Percentiles rank a stretch among this genome's conserved stretches.
Evolutionary conservation across 2,888 invertebrate genomes (phyloP).

Genomic region (Melieria omissa): DNA sequence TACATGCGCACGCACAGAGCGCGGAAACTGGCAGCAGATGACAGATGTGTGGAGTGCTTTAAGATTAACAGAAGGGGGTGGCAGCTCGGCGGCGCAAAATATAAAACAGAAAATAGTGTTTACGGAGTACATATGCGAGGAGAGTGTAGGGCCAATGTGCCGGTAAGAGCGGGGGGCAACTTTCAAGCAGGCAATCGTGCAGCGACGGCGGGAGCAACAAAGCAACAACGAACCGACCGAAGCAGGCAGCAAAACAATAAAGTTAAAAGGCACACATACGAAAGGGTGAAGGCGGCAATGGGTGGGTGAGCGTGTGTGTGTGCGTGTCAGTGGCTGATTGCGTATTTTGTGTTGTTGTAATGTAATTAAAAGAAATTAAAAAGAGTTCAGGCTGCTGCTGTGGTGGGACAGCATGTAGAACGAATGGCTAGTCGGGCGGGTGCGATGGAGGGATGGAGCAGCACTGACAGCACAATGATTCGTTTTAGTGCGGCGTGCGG

Average conservation of each 20-base stretch:
- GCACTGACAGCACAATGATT: too few relatives aligned
- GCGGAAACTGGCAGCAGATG: background rate
- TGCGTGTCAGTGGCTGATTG: constrained; percentile 16
- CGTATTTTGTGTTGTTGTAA: constrained; percentile 1
- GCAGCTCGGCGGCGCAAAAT: constrained; percentile 5
- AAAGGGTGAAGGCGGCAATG: background rate
- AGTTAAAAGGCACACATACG: constrained; percentile 1
- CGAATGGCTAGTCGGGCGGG: constrained; percentile 1
- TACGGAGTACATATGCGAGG: constrained; percentile 8
- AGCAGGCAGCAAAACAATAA: constrained; percentile 17
- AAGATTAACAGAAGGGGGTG: constrained; percentile 24
- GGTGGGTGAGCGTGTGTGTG: constrained; percentile 9
- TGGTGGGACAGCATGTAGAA: background rate
- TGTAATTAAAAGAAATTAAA: constrained; percentile 37
- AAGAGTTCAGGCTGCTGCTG: constrained; percentile 22
- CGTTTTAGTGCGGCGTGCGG: too few relatives aligned
- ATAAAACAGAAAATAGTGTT: background rate
- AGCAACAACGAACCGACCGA: background rate
- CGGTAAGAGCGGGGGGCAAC: constrained; percentile 15
- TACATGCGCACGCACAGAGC: constrained; percentile 7
- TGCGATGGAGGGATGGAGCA: too few relatives aligned
- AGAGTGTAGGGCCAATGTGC: constrained; percentile 24
- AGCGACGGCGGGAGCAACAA: background rate
- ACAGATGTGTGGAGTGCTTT: background rate
- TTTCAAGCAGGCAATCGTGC: background rate